Percentiles rank a stretch among this genome's conserved stretches.
Conservation (phyloP, 2,113 vertebrate genomes). For the Calcarius ornatus region DNA sequence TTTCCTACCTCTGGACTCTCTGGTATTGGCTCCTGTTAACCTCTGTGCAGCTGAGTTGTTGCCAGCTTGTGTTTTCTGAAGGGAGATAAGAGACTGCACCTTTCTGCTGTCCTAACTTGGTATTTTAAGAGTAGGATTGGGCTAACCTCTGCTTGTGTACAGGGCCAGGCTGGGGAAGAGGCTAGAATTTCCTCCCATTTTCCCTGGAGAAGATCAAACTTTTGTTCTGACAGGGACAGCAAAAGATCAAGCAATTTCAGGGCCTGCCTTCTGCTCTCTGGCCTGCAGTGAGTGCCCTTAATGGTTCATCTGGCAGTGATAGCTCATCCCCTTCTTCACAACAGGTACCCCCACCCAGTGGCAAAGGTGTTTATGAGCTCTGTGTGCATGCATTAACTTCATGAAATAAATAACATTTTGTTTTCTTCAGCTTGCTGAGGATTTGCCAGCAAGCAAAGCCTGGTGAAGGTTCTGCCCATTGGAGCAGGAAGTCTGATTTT, state of each 20-base stretch:
- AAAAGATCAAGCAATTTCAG: background rate
- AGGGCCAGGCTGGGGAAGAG: background rate
- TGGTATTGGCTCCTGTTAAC: background rate
- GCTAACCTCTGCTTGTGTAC: background rate
- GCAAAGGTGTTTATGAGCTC: background rate
- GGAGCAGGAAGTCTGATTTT: background rate
- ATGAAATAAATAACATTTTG: background rate
- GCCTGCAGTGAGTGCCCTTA: background rate
- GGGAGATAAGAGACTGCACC: background rate
- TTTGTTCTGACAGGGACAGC: background rate
- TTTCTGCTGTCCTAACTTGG: background rate
- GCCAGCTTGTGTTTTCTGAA: background rate
- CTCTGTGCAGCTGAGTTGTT: background rate
- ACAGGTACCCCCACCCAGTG: background rate
- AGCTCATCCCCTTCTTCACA: background rate
- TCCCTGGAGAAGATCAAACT: background rate
- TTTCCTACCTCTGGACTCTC: background rate
- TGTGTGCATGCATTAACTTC: rapidly evolving
- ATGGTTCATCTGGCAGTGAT: background rate
- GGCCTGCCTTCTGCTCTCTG: background rate
- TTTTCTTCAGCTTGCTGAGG: background rate
- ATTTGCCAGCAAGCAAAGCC: background rate
- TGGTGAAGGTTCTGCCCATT: background rate
- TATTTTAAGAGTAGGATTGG: background rate
- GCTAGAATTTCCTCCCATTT: background rate